Evolutionary conservation across 1,140 invertebrate genomes (phyloP).

Genomic region (Drosophila pruinosa): DNA sequence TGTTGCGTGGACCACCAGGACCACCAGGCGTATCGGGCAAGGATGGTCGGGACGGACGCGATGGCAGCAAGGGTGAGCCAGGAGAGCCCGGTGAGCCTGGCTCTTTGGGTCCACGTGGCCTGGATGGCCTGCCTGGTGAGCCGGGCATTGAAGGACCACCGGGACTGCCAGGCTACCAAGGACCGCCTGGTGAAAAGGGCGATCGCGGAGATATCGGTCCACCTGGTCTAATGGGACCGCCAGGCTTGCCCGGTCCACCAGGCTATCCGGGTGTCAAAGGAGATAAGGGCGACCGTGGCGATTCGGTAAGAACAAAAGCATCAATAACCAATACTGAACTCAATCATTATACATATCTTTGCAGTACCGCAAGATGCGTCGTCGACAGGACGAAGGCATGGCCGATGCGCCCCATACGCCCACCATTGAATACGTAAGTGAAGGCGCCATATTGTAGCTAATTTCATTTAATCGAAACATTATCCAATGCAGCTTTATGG

Average conservation of each 20-base stretch:
- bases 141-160: slow-evolving; percentile 83
- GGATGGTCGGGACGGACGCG: slow-evolving; percentile 86
- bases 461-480: not conserved
- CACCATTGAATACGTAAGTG: slow-evolving; percentile 82
- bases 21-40: slow-evolving; percentile 85
- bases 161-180: slow-evolving; percentile 90
- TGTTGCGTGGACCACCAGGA: slow-evolving; percentile 84
- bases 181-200: slow-evolving; percentile 94
- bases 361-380: slow-evolving; percentile 95
- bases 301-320: slow-evolving; percentile 91
- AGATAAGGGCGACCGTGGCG: slow-evolving; percentile 95
- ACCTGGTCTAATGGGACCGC: slow-evolving; percentile 90
- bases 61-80: slow-evolving; percentile 84
- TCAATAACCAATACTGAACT: not conserved
- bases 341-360: too few species aligned
- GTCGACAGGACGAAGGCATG: slow-evolving; percentile 88
- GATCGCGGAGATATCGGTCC: slow-evolving; percentile 96
- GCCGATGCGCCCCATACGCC: slow-evolving; percentile 81
- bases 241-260: slow-evolving; percentile 88
- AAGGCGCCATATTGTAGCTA: not conserved
- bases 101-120: slow-evolving; percentile 87
- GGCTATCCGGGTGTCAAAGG: slow-evolving; percentile 95
- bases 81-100: slow-evolving; percentile 95
- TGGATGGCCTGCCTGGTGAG: slow-evolving; percentile 81
- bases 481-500: slow-evolving; percentile 66